Conservation (phyloP, 2,797 vertebrate genomes). For the Sebastes iracundus region DNA sequence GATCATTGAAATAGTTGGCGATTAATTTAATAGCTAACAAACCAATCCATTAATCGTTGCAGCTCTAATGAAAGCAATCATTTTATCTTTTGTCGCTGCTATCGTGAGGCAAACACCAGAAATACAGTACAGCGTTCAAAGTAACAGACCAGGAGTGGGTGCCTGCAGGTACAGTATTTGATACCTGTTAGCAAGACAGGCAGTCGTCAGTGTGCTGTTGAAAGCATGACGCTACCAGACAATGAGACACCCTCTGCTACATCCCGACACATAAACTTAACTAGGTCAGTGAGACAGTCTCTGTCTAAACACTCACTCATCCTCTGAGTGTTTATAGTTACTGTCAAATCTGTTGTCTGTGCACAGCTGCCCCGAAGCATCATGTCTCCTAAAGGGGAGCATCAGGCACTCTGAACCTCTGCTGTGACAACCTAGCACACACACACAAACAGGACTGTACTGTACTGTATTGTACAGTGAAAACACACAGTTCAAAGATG, state of each 20-base stretch:
- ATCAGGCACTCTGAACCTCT: not conserved
- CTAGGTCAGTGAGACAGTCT: constrained; percentile 25
- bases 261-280: constrained; percentile 6
- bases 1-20: too few species aligned
- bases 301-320: not conserved
- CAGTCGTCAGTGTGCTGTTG: not conserved
- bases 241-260: not conserved
- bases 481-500: not conserved
- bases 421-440: not conserved
- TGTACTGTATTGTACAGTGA: not conserved
- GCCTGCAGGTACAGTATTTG: not conserved
- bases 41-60: too few species aligned
- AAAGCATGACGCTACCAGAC: not conserved
- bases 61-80: too few species aligned
- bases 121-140: not conserved
- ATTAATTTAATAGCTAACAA: too few species aligned
- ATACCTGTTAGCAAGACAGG: not conserved
- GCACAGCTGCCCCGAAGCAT: constrained; percentile 17
- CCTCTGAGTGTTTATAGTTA: not conserved
- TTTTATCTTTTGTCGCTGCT: too few species aligned
- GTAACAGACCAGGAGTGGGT: not conserved
- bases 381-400: constrained; percentile 3
- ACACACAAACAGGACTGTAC: not conserved
- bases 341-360: constrained; percentile 2
- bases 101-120: not conserved